Evolutionary conservation across 1,140 invertebrate genomes (phyloP).

Genomic region (Pseudomyrmex dendroicus): DNA sequence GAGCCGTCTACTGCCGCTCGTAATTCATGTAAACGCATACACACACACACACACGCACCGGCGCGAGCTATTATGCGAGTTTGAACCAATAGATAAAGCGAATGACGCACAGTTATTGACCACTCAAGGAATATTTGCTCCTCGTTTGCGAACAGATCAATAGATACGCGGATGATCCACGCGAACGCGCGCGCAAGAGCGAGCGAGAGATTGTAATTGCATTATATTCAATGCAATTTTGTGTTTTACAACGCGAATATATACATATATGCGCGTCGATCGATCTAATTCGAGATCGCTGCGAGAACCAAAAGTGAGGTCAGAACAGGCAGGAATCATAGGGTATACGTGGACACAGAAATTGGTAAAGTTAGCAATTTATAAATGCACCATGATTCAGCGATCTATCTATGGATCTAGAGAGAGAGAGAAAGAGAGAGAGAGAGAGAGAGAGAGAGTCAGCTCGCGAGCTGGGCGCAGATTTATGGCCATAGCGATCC

Average conservation of each 20-base stretch:
- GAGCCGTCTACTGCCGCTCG: constrained; percentile 18
- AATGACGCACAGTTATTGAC: constrained; percentile 43
- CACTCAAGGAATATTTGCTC: constrained; percentile 46
- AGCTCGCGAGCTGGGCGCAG: neutral
- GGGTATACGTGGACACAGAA: too few species aligned
- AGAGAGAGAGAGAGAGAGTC: too few species aligned
- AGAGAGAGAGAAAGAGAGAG: neutral
- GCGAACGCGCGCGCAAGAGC: neutral
- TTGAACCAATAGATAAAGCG: constrained; percentile 13
- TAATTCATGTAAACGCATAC: constrained; percentile 48
- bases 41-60: constrained; percentile 7
- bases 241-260: neutral
- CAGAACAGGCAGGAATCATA: neutral
- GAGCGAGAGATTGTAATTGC: too few species aligned
- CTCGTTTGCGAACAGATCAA: constrained; percentile 22
- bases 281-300: constrained; percentile 30
- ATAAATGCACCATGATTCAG: neutral
- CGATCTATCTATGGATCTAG: neutral
- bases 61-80: constrained; percentile 21
- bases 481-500: constrained; percentile 17
- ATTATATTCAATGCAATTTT: neutral
- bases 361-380: constrained; percentile 13
- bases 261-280: neutral
- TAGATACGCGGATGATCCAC: constrained; percentile 13
- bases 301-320: neutral